Conservation (phyloP, 2,888 invertebrate species). For the Pseudococcus jackbeardsleyi region DNA sequence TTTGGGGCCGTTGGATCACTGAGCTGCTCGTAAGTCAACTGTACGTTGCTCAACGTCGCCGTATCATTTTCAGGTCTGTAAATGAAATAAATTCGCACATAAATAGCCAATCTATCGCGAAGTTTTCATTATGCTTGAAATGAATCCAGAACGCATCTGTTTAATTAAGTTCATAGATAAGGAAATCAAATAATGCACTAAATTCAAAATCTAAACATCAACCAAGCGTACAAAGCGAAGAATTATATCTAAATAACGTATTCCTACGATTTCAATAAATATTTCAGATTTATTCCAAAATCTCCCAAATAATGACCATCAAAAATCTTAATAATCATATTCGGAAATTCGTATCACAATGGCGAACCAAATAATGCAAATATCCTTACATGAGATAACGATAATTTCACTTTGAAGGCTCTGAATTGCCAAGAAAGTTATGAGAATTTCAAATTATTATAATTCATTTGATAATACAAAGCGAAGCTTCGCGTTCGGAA, state of each 20-base stretch:
- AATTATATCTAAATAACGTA: neutral
- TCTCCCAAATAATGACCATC: neutral
- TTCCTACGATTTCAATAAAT: neutral
- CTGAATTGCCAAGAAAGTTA: neutral
- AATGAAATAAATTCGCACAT: slow-evolving; percentile 45
- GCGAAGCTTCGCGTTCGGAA: neutral
- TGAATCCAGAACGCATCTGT: neutral
- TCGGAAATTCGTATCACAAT: neutral
- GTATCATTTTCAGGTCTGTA: slow-evolving; percentile 67
- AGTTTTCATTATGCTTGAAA: neutral
- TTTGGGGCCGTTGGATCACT: slow-evolving; percentile 67
- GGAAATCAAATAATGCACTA: neutral
- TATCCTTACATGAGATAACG: neutral
- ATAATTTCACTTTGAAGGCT: neutral
- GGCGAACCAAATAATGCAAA: neutral
- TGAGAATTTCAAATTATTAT: neutral
- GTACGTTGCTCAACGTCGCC: slow-evolving; percentile 67
- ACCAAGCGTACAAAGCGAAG: neutral
- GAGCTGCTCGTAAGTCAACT: slow-evolving; percentile 68
- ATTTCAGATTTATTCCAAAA: neutral
- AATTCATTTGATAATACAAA: neutral
- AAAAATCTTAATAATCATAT: neutral
- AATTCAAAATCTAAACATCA: neutral
- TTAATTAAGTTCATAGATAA: neutral
- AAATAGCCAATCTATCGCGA: neutral